Base-by-base conservation (phyloP, 2,797 vertebrate genomes). In the Myotis daubentonii region DNA sequence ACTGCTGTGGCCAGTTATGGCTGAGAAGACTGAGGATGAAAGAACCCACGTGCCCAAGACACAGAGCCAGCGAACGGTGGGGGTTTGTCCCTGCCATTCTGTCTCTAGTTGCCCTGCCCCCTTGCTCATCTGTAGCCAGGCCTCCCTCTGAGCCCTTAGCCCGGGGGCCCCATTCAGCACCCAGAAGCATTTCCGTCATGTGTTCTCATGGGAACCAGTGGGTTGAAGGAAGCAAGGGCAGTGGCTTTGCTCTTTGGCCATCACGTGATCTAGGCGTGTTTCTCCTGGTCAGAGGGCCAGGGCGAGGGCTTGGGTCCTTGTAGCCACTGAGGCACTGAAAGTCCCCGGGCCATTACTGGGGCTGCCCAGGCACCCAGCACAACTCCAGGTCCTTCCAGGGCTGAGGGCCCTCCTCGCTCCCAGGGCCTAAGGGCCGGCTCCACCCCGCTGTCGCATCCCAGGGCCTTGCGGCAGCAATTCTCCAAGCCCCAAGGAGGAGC, bases 401-500 rank as follows among this genome's bases (percentile, higher is more conserved):
- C 60, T 38, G 25, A 51, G 7, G 23, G 75, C 23, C 71, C 20
- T 41, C 28, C 28, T 75, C 15, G 47, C 20, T 44, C 72, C 41
- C 53, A 75, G 82, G 88, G 57, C 33, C 55, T 55, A 53, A 60
- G n/a, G 41, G 84, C 60, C 75, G 3, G 70, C 11, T 38, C 82
- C 55, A 60, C 79, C n/a, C 0, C 0, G 2, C 60, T 13, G 38
- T 84, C 88, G 17, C 70, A 81, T 68, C 88, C 62, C 6, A 1
- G 5, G 88, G 38, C 88, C 47, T 55, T 19, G 30, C 51, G 36
- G 89, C 51, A 62, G 85, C 12, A 6, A 38, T 30, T 93, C 74
- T 86, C 53, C 78, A 49, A 84, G 79, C 22, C 85, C 0, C 1
- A 38, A 70, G 87, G 51, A 55, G 94, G 94, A 97, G 89, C 0